Evolutionary conservation across 2,888 invertebrate genomes (phyloP), one percentile per base, ranked within the genome.

Genomic region (Steinernema scapterisci): DNA sequence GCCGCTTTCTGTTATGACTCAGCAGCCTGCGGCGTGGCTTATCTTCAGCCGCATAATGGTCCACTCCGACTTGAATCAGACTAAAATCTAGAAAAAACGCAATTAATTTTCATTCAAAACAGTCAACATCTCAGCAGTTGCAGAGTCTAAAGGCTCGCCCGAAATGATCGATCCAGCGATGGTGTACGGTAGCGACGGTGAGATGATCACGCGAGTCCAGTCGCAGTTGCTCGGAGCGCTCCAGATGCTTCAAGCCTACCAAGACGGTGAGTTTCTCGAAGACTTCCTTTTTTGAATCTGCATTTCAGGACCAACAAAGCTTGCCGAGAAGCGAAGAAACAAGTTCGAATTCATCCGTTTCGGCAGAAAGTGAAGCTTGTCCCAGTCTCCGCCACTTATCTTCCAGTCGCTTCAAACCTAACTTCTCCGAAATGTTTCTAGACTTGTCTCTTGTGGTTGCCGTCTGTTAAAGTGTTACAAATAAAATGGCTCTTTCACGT

Each of bases 321-420:
- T 83, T 75, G 84, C 86, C n/a, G 86, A 87, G 76, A 86, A 86
- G 75, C 77, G 86, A 71, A 80, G 85, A 71, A 86, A 86, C 82
- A 86, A 86, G 79, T 86, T 86, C 78, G 86, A 86, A 74, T 86
- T 86, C 83, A 86, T 86, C 72, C 84, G 86, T 51, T 86, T 86
- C 77, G 86, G 86, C 56, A 63, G 63, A 31, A 63, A 63, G 63
- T 63, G 19, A 31, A 63, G 13, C 54, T 19, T 6, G 38, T 9
- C 5, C 63, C 31, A 27, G 38, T 6, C 31, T 1, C n/a, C 48
- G 5, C n/a, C 48, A n/a, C 13, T 48, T 48, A 2, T n/a, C 13
- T 13, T 48, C 38, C 38, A 38, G 38, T 9, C 52, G 23, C 52
- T 21, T 23, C 11, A 23, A 21, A 52, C 38, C 38, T 38, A 38